Percentiles rank a stretch among this genome's conserved stretches.
phyloP scores from a whole-genome alignment of 2,797 vertebrate genomes.

The Anableps anableps region DNA sequence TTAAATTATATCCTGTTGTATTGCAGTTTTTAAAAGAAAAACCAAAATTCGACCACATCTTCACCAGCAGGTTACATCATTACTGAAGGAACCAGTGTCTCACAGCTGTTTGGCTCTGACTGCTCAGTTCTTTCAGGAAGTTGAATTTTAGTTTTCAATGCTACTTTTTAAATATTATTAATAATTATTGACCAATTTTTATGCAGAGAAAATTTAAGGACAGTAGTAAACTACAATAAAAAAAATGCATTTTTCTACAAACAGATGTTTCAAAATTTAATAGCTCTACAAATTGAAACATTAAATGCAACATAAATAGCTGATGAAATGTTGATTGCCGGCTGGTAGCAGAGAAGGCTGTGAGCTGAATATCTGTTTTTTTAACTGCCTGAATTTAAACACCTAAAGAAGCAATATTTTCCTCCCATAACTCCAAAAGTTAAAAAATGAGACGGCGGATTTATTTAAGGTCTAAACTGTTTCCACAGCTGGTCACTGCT shows the following conservation, averaged over 20 bases:
- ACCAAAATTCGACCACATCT: not conserved
- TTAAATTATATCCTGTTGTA: too few species aligned
- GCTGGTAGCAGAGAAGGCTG: not conserved
- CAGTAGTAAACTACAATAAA: not conserved
- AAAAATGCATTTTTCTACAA: not conserved
- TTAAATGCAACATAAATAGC: not conserved
- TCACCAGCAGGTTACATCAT: too few species aligned
- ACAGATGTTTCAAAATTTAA: not conserved
- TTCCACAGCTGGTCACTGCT: not conserved
- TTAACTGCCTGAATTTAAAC: not conserved
- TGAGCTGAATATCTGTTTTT: not conserved
- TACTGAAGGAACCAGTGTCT: too few species aligned
- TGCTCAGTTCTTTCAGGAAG: not conserved
- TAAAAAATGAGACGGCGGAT: not conserved
- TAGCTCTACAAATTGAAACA: not conserved
- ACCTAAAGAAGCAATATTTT: not conserved
- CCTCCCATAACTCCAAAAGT: not conserved
- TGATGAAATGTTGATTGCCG: not conserved
- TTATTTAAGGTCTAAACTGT: not conserved
- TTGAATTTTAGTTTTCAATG: not conserved
- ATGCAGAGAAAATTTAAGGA: not conserved
- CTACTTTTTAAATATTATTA: not conserved
- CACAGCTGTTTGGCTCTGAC: too few species aligned
- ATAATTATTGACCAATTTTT: not conserved
- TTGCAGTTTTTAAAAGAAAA: not conserved